phyloP scores from a whole-genome alignment of 2,888 invertebrate genomes.

The Orthonevra nobilis region DNA sequence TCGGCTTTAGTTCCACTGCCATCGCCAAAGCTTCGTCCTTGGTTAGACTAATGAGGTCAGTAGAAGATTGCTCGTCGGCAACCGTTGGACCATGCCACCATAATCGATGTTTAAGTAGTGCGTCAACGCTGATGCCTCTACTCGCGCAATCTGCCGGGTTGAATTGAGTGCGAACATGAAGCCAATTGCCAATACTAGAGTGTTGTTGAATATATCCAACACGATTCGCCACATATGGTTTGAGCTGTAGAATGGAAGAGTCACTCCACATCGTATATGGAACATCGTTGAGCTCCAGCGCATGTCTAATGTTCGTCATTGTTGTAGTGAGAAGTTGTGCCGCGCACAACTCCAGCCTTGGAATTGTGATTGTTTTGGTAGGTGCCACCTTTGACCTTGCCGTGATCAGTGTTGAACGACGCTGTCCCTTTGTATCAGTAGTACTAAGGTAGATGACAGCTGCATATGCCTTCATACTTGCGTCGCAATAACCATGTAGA shows the following conservation, averaged over 20 bases:
- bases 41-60: neutral
- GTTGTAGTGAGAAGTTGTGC: conserved; percentile 31
- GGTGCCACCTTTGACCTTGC: conserved; percentile 37
- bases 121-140: conserved; percentile 53
- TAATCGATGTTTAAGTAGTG: conserved; percentile 34
- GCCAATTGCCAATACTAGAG: conserved; percentile 50
- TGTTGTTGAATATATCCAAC: conserved; percentile 67
- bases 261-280: conserved; percentile 18
- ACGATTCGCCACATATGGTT: conserved; percentile 65
- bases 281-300: neutral
- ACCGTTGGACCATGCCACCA: conserved; percentile 71
- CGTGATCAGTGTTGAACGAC: neutral
- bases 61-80: no score
- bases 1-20: neutral
- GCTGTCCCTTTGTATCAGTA: neutral
- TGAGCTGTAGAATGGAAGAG: conserved; percentile 43
- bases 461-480: conserved; percentile 41
- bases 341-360: conserved; percentile 70
- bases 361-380: conserved; percentile 21
- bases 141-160: conserved; percentile 72
- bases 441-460: conserved; percentile 33
- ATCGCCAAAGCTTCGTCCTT: neutral
- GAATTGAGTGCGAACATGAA: conserved; percentile 61
- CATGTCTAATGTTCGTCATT: neutral
- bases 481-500: conserved; percentile 52